phyloP scores from a whole-genome alignment of 2,113 vertebrate species.

The Eulemur rufifrons region DNA sequence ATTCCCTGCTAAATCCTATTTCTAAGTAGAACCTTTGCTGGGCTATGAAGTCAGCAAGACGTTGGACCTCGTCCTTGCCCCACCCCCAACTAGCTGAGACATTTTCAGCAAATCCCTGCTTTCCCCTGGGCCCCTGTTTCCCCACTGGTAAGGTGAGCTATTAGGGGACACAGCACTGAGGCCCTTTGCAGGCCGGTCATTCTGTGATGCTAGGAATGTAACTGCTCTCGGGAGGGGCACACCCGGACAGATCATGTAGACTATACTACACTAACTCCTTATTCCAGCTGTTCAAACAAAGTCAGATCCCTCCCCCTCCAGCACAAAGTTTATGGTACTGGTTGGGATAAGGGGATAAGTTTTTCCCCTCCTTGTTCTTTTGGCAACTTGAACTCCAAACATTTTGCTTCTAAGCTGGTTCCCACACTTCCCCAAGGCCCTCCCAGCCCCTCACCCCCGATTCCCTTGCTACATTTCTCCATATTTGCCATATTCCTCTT shows the following conservation, averaged over 20 bases:
- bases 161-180: not conserved
- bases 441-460: no score
- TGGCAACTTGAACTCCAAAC: not conserved
- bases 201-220: not conserved
- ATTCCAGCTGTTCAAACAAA: conserved; percentile 41
- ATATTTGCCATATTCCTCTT: not conserved
- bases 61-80: not conserved
- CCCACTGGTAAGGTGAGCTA: not conserved
- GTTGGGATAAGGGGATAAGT: not conserved
- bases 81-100: not conserved
- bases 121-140: not conserved
- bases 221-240: not conserved
- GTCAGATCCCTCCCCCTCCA: rapidly evolving
- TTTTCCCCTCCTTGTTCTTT: not conserved
- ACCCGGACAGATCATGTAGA: not conserved
- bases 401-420: not conserved
- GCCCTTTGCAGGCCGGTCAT: not conserved
- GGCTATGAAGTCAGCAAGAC: not conserved
- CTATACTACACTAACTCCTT: not conserved
- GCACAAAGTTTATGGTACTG: not conserved
- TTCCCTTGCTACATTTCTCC: not conserved
- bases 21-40: not conserved
- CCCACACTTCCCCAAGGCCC: not conserved
- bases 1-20: not conserved
- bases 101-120: not conserved